phyloP scores from a whole-genome alignment of 1,140 invertebrate genomes.

The Drosophila miranda region DNA sequence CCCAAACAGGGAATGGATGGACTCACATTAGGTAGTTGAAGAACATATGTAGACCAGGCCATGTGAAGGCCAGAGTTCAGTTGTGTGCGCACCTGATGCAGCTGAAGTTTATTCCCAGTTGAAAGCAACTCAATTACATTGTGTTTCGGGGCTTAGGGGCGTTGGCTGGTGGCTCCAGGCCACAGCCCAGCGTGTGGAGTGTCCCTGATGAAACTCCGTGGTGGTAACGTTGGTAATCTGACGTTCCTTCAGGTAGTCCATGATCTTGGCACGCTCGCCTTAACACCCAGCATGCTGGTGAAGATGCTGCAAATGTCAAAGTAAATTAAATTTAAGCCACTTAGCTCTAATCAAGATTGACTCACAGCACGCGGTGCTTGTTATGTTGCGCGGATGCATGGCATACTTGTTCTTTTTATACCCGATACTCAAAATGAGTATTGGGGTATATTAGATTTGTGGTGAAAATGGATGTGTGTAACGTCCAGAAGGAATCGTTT shows the following conservation, averaged over 20 bases:
- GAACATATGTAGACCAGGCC: background rate
- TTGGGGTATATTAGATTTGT: no score
- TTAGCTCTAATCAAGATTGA: slow-evolving; percentile 22
- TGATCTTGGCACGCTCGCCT: slow-evolving; percentile 88
- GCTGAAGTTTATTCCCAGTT: slow-evolving; percentile 1
- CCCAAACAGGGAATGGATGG: background rate
- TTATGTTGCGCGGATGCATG: slow-evolving; percentile 94
- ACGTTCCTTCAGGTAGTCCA: slow-evolving; percentile 84
- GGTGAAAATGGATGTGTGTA: no score
- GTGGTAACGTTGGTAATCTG: slow-evolving; percentile 86
- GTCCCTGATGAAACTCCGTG: slow-evolving; percentile 96
- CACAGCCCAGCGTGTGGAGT: slow-evolving; percentile 92
- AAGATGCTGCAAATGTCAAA: slow-evolving; percentile 87
- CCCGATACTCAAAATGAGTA: no score
- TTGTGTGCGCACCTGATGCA: slow-evolving; percentile 18
- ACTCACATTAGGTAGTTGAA: background rate
- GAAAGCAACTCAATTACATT: slow-evolving; percentile 13
- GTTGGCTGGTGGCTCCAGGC: slow-evolving; percentile 86
- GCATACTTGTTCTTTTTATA: slow-evolving; percentile 32
- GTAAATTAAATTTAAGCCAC: slow-evolving; percentile 9
- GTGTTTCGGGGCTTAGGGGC: slow-evolving; percentile 9
- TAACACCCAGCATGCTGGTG: slow-evolving; percentile 96
- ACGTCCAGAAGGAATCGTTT: no score
- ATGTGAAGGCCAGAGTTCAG: slow-evolving; percentile 27
- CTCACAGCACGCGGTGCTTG: slow-evolving; percentile 84